A percentile compares a stretch with the other conserved stretches of the same genome.
Evolutionary conservation across 2,888 invertebrate species (phyloP).

Genomic region (Ennomos fuscantarius): DNA sequence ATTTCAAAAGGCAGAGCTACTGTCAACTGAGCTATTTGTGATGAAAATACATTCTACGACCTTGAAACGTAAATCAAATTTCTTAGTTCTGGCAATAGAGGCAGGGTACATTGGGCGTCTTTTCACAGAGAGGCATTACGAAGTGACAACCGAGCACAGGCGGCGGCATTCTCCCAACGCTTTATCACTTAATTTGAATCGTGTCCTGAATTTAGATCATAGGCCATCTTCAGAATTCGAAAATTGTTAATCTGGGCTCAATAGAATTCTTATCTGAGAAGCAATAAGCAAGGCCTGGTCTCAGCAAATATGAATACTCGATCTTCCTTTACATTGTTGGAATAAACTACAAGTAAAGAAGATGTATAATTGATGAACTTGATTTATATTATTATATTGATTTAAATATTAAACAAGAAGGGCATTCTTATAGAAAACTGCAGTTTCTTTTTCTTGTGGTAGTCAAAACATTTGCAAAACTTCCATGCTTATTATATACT

Average conservation of each 20-base stretch:
- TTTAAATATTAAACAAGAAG: too few species aligned
- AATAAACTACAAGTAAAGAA: neutral
- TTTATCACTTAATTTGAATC: constrained; percentile 82
- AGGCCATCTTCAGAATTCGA: constrained; percentile 50
- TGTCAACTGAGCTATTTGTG: too few species aligned
- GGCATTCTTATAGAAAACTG: too few species aligned
- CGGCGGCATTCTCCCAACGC: constrained; percentile 63
- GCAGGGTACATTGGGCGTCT: constrained; percentile 4
- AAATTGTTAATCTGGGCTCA: constrained; percentile 56
- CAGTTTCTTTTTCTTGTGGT: too few species aligned
- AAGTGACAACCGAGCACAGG: constrained; percentile 60
- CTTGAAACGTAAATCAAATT: too few species aligned
- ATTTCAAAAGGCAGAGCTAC: too few species aligned
- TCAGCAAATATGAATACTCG: constrained; percentile 46
- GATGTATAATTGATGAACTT: too few species aligned
- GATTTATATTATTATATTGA: too few species aligned
- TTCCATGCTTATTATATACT: too few species aligned
- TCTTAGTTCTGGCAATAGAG: too few species aligned
- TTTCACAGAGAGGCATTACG: constrained; percentile 57
- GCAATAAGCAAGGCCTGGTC: constrained; percentile 34
- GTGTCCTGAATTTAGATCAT: constrained; percentile 71
- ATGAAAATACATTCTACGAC: too few species aligned
- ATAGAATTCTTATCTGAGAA: constrained; percentile 47
- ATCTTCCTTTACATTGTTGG: constrained; percentile 28
- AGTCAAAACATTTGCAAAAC: too few species aligned